Evolutionary conservation across 2,888 invertebrate genomes (phyloP).

Genomic region (Rotaria macrura): DNA sequence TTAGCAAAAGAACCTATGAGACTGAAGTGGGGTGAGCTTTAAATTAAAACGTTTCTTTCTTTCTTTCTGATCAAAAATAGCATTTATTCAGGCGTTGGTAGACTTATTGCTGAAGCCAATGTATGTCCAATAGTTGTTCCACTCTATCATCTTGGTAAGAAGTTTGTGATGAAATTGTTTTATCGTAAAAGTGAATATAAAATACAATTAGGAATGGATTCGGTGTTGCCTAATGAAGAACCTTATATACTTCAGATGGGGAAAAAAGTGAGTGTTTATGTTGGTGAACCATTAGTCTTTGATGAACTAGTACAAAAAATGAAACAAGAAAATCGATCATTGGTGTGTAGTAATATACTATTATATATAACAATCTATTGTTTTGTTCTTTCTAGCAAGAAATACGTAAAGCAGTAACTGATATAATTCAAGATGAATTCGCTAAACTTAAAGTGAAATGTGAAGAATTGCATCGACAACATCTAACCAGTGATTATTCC

Average conservation of each 20-base stretch:
- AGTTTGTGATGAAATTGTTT: no score
- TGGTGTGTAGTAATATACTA: slow-evolving; percentile 38
- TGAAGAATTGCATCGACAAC: slow-evolving; percentile 43
- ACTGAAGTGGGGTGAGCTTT: slow-evolving; percentile 26
- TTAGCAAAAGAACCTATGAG: slow-evolving; percentile 24
- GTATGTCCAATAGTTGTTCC: slow-evolving; percentile 29
- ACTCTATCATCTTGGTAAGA: slow-evolving; percentile 31
- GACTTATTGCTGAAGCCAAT: slow-evolving; percentile 30
- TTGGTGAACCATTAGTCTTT: slow-evolving; percentile 62
- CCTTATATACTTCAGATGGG: slow-evolving; percentile 26
- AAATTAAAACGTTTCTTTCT: no score
- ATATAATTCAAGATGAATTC: slow-evolving; percentile 68
- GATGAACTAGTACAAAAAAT: slow-evolving; percentile 59
- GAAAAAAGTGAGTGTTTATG: slow-evolving; percentile 27
- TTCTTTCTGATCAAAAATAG: background rate
- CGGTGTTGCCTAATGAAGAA: slow-evolving; percentile 22
- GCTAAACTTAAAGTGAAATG: slow-evolving; percentile 58
- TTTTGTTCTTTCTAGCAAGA: slow-evolving; percentile 55
- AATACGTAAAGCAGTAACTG: slow-evolving; percentile 70
- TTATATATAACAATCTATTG: slow-evolving; percentile 39
- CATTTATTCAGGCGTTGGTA: background rate
- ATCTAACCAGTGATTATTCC: background rate
- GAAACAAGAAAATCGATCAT: slow-evolving; percentile 51
- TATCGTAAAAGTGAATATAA: no score
- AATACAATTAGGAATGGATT: slow-evolving; percentile 25